Evolutionary conservation across 1,140 invertebrate genomes (phyloP).

Genomic region (Eupristina koningsbergeri): DNA sequence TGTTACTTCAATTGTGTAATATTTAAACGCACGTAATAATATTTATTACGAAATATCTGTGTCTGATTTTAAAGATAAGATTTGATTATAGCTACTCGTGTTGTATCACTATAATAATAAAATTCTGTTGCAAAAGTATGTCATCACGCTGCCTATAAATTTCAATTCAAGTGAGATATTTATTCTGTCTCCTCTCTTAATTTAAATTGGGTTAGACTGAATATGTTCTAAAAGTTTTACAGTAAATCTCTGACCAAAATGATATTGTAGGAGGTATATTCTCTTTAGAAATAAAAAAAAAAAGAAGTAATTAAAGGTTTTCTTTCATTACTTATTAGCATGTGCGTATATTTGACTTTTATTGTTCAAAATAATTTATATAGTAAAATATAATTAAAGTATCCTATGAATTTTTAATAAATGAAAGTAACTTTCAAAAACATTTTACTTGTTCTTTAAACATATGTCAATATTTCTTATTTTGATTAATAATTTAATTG

Average conservation of each 20-base stretch:
- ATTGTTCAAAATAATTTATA: not conserved
- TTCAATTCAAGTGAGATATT: slow-evolving; percentile 8
- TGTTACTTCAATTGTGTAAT: no score
- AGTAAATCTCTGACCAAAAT: not conserved
- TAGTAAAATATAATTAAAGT: not conserved
- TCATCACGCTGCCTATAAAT: not conserved
- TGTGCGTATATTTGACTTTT: not conserved
- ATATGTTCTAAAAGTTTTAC: not conserved
- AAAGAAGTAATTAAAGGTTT: not conserved
- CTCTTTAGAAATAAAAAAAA: not conserved
- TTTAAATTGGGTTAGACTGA: not conserved
- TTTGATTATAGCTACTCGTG: not conserved
- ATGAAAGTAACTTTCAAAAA: not conserved
- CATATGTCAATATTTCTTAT: no score
- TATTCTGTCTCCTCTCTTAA: not conserved
- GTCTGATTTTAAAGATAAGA: not conserved
- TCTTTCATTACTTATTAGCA: not conserved
- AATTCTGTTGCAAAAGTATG: not conserved
- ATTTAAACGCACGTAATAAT: not conserved
- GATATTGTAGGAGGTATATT: not conserved
- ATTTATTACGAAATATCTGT: not conserved
- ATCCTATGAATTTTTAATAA: not conserved
- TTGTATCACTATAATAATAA: not conserved
- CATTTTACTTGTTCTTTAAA: not conserved
- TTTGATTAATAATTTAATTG: no score